Conservation (phyloP, 2,797 vertebrate genomes). For the Smutsia temminckii region DNA sequence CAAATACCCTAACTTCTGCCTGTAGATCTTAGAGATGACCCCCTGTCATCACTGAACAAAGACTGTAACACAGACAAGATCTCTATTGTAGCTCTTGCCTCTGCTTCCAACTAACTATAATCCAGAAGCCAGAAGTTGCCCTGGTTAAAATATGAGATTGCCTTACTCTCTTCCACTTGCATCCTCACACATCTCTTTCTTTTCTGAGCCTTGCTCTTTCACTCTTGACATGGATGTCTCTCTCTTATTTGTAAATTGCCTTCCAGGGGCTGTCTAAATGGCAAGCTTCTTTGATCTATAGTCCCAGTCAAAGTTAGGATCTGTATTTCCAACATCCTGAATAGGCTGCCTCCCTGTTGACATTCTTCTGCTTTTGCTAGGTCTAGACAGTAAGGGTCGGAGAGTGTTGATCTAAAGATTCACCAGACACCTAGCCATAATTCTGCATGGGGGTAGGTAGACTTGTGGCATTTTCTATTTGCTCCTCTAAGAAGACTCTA, state of each 20-base stretch:
- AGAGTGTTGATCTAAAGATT: conserved; percentile 68
- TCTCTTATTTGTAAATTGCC: conserved; percentile 69
- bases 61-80: background rate
- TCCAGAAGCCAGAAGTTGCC: background rate
- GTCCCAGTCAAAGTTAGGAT: conserved; percentile 69
- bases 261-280: conserved; percentile 61
- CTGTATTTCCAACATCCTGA: conserved; percentile 67
- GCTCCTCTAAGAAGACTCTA: conserved; percentile 29
- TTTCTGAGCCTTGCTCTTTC: conserved; percentile 39
- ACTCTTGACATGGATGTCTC: conserved; percentile 40
- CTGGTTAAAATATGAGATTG: background rate
- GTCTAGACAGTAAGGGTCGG: conserved; percentile 70
- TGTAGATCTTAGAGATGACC: background rate
- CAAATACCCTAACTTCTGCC: background rate
- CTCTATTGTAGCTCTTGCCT: background rate
- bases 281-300: conserved; percentile 62
- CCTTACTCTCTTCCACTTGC: background rate
- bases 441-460: conserved; percentile 50
- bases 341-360: background rate
- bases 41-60: background rate
- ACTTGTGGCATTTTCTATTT: conserved; percentile 64
- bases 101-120: background rate
- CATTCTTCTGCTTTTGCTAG: conserved; percentile 64
- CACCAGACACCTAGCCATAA: conserved; percentile 66
- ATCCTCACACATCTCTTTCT: background rate